phyloP scores from a whole-genome alignment of 2,888 invertebrate species.

The Coelopa pilipes region DNA sequence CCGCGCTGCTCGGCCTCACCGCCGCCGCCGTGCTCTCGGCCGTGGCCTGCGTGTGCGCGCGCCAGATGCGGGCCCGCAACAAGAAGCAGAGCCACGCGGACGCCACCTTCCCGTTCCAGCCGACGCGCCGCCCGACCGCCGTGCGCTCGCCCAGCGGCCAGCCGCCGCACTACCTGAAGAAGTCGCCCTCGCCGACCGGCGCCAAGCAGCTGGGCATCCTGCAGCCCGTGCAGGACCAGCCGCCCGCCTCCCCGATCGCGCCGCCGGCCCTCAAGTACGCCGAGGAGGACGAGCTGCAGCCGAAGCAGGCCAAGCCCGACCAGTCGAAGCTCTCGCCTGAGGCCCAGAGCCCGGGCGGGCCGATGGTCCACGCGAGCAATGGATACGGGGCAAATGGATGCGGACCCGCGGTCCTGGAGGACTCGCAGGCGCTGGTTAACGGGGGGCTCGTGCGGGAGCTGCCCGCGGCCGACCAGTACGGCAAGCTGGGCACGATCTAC shows the following conservation, averaged over 20 bases:
- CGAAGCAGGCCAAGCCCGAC: slow-evolving; percentile 46
- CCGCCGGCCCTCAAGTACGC: slow-evolving; percentile 61
- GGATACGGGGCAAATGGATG: no score
- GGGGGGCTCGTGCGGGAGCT: slow-evolving; percentile 46
- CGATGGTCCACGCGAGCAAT: slow-evolving; percentile 43
- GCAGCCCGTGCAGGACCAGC: slow-evolving; percentile 62
- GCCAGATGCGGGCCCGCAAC: slow-evolving; percentile 62
- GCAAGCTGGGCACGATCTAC: slow-evolving; percentile 85
- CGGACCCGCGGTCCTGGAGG: slow-evolving; percentile 60
- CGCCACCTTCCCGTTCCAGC: slow-evolving; percentile 65
- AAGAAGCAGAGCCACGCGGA: slow-evolving; percentile 66
- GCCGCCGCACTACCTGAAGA: slow-evolving; percentile 85
- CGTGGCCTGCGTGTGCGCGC: slow-evolving; percentile 64
- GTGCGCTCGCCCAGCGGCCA: slow-evolving; percentile 87
- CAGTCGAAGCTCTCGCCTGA: slow-evolving; percentile 35
- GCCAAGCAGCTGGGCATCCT: slow-evolving; percentile 61
- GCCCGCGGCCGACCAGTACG: slow-evolving; percentile 67
- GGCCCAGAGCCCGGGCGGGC: slow-evolving; percentile 39
- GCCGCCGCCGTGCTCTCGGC: slow-evolving; percentile 65
- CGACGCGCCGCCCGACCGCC: slow-evolving; percentile 68
- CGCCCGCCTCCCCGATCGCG: slow-evolving; percentile 59
- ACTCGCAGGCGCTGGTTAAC: background rate
- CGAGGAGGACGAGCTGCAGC: slow-evolving; percentile 64
- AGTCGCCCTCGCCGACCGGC: slow-evolving; percentile 89
- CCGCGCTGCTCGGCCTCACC: slow-evolving; percentile 64